phyloP scores from a whole-genome alignment of 64 coral and sea anemone species.

The Porites lutea region DNA sequence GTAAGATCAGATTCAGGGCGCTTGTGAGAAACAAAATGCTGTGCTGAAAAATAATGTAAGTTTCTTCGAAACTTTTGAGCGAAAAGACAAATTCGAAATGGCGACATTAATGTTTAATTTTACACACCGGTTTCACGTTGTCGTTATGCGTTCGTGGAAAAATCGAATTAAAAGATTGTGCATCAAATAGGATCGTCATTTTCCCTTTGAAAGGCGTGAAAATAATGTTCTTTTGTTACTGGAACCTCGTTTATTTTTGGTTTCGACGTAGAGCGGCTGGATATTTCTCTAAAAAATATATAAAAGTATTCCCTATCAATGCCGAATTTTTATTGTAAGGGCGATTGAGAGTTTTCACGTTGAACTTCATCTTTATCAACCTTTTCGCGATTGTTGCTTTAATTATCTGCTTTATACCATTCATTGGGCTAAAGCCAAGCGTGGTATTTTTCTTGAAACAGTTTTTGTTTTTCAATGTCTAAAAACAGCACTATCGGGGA shows the following conservation, averaged over 20 bases:
- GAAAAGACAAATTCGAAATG: slow-evolving; percentile 14
- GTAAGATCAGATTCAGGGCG: background rate
- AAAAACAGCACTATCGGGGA: slow-evolving; percentile 5
- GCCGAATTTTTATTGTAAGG: background rate
- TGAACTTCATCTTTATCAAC: background rate
- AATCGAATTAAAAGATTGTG: slow-evolving; percentile 54
- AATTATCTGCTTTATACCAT: background rate
- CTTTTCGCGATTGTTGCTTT: slow-evolving; percentile 1
- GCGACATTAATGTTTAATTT: slow-evolving; percentile 55
- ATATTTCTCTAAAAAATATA: background rate
- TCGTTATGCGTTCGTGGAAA: slow-evolving; percentile 39
- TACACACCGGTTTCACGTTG: slow-evolving; percentile 42
- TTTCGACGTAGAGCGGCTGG: background rate
- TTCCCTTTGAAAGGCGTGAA: slow-evolving; percentile 32
- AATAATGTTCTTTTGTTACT: slow-evolving; percentile 34
- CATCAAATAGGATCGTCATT: slow-evolving; percentile 33
- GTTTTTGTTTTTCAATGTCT: background rate
- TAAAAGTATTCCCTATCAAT: background rate
- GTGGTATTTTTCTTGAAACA: background rate
- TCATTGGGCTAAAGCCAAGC: background rate
- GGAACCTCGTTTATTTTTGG: slow-evolving; percentile 20
- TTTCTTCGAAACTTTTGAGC: slow-evolving; percentile 7
- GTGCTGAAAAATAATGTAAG: background rate
- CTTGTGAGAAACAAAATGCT: background rate
- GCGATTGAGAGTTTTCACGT: background rate